Evolutionary conservation across 2,888 invertebrate species (phyloP).

Genomic region (Seira ritae): DNA sequence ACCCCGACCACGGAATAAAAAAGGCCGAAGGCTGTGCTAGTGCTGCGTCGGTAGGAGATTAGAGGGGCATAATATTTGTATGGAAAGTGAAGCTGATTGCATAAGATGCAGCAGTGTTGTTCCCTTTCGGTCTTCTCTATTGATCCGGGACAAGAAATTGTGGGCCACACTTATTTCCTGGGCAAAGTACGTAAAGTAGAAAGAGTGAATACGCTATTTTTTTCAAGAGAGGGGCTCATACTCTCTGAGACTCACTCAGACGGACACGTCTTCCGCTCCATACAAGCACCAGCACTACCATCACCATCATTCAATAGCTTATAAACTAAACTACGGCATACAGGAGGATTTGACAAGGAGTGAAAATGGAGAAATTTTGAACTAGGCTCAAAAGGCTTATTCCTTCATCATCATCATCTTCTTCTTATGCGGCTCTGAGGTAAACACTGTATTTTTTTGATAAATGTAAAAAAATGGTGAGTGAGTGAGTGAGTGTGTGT

Average conservation of each 20-base stretch:
- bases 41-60: conserved; percentile 41
- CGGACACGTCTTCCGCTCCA: conserved; percentile 55
- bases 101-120: conserved; percentile 9
- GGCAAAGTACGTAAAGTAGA: not conserved
- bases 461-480: conserved; percentile 51
- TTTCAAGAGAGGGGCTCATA: not conserved
- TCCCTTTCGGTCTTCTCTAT: conserved; percentile 36
- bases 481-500: no score
- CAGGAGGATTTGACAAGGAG: conserved; percentile 38
- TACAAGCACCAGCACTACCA: no score
- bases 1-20: conserved; percentile 24
- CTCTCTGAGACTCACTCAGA: conserved; percentile 5
- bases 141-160: conserved; percentile 47
- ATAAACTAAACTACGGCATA: conserved; percentile 44
- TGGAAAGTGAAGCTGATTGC: conserved; percentile 3
- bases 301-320: conserved; percentile 54
- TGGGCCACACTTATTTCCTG: conserved; percentile 16
- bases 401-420: not conserved
- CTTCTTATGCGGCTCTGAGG: conserved; percentile 40
- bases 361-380: conserved; percentile 9
- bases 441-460: conserved; percentile 53
- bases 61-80: conserved; percentile 25
- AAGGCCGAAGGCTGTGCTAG: conserved; percentile 43
- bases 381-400: conserved; percentile 23
- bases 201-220: not conserved